A percentile compares a stretch with the other conserved stretches of the same genome.
These are phyloP conservation scores for Agrilus planipennis DNA, from an alignment of 1,140 invertebrate species.

Conservation along the genomic window DNA sequence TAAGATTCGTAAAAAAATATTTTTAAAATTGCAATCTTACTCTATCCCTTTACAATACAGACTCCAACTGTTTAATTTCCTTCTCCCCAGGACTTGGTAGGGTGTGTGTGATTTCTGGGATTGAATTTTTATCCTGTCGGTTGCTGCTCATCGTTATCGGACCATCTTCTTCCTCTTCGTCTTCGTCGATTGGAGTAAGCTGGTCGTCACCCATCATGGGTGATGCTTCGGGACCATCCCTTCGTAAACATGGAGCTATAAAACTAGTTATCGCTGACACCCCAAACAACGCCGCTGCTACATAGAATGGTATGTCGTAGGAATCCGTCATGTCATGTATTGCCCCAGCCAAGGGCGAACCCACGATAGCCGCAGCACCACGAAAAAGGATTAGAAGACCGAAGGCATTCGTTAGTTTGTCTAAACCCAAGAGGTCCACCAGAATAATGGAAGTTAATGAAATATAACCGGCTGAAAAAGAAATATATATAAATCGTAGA, in stretches of 20 bases:
- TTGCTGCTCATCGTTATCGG: conserved; percentile 48
- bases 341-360: conserved; percentile 69
- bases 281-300: conserved; percentile 81
- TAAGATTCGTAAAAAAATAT: too few species aligned
- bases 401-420: conserved; percentile 93
- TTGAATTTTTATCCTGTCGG: conserved; percentile 11
- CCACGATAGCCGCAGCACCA: conserved; percentile 81
- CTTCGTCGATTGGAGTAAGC: conserved; percentile 68
- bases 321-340: conserved; percentile 77
- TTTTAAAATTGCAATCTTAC: too few species aligned
- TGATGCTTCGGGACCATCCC: conserved; percentile 36
- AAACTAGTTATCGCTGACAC: conserved; percentile 76
- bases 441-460: conserved; percentile 96
- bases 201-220: conserved; percentile 49
- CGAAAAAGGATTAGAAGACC: conserved; percentile 89
- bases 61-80: conserved; percentile 54
- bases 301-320: conserved; percentile 83
- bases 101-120: conserved; percentile 37
- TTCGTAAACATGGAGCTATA: conserved; percentile 64
- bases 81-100: conserved; percentile 43
- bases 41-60: conserved; percentile 51
- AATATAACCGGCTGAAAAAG: conserved; percentile 78
- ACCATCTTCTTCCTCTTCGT: conserved; percentile 63
- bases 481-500: not conserved
- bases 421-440: conserved; percentile 88